phyloP scores from a whole-genome alignment of 2,888 invertebrate species.

The Ochropacha duplaris region DNA sequence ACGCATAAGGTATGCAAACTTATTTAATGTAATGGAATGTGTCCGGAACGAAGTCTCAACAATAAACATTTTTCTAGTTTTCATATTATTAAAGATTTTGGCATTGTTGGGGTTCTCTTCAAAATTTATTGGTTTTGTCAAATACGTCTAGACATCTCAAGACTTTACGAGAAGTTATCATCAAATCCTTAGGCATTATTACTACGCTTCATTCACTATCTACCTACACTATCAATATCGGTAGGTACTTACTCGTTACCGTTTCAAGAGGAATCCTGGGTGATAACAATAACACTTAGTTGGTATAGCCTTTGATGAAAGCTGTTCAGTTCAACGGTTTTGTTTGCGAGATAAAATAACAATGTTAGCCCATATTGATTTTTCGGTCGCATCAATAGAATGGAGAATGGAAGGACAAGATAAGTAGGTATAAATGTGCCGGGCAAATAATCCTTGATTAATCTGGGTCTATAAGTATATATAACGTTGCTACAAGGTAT shows the following conservation, averaged over 20 bases:
- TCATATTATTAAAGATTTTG: too few species aligned
- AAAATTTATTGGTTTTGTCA: too few species aligned
- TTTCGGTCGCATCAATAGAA: not conserved
- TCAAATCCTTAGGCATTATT: not conserved
- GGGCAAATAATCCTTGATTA: not conserved
- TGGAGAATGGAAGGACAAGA: not conserved
- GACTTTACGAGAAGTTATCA: slow-evolving; percentile 29
- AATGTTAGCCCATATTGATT: slow-evolving; percentile 13
- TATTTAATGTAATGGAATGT: too few species aligned
- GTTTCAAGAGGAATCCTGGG: slow-evolving; percentile 16
- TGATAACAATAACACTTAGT: slow-evolving; percentile 27
- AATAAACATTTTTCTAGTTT: too few species aligned
- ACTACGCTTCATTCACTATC: not conserved
- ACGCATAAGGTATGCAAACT: too few species aligned
- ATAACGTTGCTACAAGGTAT: not conserved
- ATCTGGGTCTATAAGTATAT: not conserved
- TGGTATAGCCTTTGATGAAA: slow-evolving; percentile 19
- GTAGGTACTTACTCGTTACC: slow-evolving; percentile 11
- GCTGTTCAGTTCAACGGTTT: slow-evolving; percentile 16
- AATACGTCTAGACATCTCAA: too few species aligned
- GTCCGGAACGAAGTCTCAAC: too few species aligned
- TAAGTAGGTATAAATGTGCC: not conserved
- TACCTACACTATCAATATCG: slow-evolving; percentile 1
- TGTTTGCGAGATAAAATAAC: slow-evolving; percentile 17
- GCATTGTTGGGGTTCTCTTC: too few species aligned